These are phyloP conservation scores for Centropus unirufus DNA, from an alignment of 2,113 vertebrate genomes.

Conservation along the genomic window DNA sequence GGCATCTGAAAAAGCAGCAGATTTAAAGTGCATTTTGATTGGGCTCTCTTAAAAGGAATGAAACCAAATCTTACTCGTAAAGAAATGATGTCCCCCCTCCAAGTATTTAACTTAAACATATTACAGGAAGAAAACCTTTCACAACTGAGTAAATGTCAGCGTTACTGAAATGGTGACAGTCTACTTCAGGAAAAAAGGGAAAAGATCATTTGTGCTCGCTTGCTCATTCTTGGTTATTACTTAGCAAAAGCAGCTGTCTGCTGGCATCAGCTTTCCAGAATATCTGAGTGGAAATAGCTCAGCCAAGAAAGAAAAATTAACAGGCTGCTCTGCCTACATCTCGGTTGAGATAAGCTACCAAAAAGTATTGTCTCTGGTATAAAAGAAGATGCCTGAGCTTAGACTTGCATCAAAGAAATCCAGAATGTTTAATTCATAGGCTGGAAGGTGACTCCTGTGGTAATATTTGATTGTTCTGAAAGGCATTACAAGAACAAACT, in stretches of 20 bases:
- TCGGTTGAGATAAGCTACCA: not conserved
- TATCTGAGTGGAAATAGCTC: slow-evolving; percentile 2
- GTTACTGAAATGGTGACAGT: not conserved
- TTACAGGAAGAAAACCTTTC: not conserved
- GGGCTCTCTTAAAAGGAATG: not conserved
- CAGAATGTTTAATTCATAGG: not conserved
- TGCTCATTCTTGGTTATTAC: not conserved
- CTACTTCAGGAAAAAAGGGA: not conserved
- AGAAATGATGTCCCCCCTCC: not conserved
- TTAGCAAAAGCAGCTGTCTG: not conserved
- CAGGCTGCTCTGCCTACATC: not conserved
- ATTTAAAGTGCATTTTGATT: slow-evolving; percentile 2
- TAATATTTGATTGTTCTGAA: slow-evolving; percentile 16
- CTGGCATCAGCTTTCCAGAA: not conserved
- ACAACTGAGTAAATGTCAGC: not conserved
- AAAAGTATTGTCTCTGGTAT: not conserved
- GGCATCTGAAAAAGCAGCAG: not conserved
- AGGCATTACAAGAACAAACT: slow-evolving; percentile 37
- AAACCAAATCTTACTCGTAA: not conserved
- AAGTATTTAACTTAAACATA: not conserved
- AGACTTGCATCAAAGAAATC: not conserved
- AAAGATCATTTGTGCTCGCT: not conserved
- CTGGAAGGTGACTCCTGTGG: not conserved
- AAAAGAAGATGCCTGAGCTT: not conserved
- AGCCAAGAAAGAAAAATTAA: not conserved